Percentiles rank a stretch among this genome's conserved stretches.
These are phyloP conservation scores for Synodontis membranacea DNA, from an alignment of 2,113 vertebrate genomes.

Conservation along the genomic window DNA sequence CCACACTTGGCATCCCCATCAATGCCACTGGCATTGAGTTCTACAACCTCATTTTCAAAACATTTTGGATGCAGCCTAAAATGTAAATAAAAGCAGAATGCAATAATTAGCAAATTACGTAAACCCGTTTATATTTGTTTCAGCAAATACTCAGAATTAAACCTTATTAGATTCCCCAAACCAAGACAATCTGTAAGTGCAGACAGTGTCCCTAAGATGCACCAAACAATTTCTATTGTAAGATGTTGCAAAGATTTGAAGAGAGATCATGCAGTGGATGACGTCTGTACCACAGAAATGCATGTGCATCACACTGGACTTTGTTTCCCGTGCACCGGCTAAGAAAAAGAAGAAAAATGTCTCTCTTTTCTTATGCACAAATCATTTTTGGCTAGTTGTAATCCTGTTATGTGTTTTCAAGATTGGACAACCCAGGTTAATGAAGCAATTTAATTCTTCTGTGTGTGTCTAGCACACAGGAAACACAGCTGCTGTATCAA, in stretches of 20 bases:
- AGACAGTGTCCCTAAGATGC: background rate
- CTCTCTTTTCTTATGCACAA: background rate
- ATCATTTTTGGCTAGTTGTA: background rate
- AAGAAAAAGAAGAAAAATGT: background rate
- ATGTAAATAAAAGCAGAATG: no score
- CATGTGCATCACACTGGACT: background rate
- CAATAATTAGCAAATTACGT: no score
- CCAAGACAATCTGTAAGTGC: background rate
- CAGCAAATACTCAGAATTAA: background rate
- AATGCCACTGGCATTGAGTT: background rate
- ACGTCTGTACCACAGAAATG: background rate
- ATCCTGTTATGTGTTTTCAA: background rate
- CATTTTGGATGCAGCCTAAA: no score
- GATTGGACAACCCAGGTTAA: background rate
- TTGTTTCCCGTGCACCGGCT: background rate
- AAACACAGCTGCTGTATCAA: background rate
- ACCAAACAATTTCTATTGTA: background rate
- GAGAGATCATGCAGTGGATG: background rate
- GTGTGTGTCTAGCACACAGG: background rate
- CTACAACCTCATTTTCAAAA: no score
- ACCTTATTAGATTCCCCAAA: background rate
- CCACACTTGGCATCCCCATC: background rate
- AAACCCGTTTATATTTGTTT: no score
- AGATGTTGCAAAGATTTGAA: background rate
- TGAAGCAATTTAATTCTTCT: background rate